Percentiles rank a stretch among this genome's conserved stretches.
phyloP scores from a whole-genome alignment of 2,888 invertebrate species.

The Galeruca laticollis region DNA sequence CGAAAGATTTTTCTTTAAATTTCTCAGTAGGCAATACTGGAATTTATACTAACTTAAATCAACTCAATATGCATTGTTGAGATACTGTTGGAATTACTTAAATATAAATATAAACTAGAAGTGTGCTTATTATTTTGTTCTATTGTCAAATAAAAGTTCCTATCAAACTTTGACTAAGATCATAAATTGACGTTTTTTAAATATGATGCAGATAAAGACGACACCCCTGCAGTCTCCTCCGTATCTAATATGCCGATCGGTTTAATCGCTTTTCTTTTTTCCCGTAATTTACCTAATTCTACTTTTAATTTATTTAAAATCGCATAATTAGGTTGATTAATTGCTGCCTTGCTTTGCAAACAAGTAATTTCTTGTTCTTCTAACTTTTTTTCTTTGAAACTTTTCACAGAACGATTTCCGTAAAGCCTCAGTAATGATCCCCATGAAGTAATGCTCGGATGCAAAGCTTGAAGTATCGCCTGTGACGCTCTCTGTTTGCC shows the following conservation, averaged over 20 bases:
- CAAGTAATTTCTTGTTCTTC: conserved; percentile 94
- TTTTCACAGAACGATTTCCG: conserved; percentile 90
- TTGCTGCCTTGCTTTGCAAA: conserved; percentile 87
- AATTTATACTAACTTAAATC: too few relatives aligned
- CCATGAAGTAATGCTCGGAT: conserved; percentile 95
- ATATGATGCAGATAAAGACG: conserved; percentile 80
- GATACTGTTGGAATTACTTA: too few relatives aligned
- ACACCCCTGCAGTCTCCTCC: conserved; percentile 68
- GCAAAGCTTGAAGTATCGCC: conserved; percentile 90
- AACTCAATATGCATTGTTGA: too few relatives aligned
- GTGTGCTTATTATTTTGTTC: not conserved
- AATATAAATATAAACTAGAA: not conserved
- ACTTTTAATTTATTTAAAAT: conserved; percentile 86
- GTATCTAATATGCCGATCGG: conserved; percentile 73
- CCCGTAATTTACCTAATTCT: conserved; percentile 84
- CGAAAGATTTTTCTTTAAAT: too few relatives aligned
- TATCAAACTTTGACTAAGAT: conserved; percentile 1
- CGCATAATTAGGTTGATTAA: conserved; percentile 92
- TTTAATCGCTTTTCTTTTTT: conserved; percentile 69
- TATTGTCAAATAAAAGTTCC: not conserved
- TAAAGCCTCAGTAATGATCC: conserved; percentile 93
- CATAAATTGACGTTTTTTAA: conserved; percentile 81
- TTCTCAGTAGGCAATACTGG: too few relatives aligned
- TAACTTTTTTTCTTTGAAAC: conserved; percentile 91
- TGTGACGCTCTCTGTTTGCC: conserved; percentile 98